Conservation (phyloP, 2,888 invertebrate genomes). For the Noctuana brunneofusca region DNA sequence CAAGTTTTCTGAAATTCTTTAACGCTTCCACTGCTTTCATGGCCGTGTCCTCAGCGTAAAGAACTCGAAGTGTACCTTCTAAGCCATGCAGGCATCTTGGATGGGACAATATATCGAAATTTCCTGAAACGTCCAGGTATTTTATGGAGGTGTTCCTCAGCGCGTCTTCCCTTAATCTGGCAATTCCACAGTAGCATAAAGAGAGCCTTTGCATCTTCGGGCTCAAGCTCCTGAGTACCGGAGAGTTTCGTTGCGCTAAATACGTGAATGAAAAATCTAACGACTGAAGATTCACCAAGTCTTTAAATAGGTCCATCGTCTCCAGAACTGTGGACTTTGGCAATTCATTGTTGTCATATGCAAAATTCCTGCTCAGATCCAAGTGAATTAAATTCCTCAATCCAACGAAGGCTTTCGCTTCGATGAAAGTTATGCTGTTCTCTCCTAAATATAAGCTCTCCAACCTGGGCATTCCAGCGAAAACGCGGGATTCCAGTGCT, state of each 20-base stretch:
- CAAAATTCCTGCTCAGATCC: conserved; percentile 77
- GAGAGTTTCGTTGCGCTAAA: conserved; percentile 46
- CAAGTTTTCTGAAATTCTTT: conserved; percentile 61
- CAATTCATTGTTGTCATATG: conserved; percentile 43
- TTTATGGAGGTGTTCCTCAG: conserved; percentile 71
- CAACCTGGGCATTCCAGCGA: conserved; percentile 71
- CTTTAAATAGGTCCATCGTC: conserved; percentile 42
- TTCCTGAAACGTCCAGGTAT: conserved; percentile 82
- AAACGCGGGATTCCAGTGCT: conserved; percentile 63
- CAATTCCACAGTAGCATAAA: conserved; percentile 71
- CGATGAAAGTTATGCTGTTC: conserved; percentile 74
- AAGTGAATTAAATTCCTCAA: conserved; percentile 69
- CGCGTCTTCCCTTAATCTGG: conserved; percentile 53
- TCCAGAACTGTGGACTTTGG: conserved; percentile 45
- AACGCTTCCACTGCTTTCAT: conserved; percentile 65
- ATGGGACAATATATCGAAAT: conserved; percentile 62
- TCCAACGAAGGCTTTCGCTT: conserved; percentile 62
- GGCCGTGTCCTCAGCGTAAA: conserved; percentile 71
- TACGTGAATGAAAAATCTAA: conserved; percentile 63
- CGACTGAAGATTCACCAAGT: conserved; percentile 50
- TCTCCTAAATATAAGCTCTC: conserved; percentile 78
- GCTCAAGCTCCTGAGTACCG: conserved; percentile 47
- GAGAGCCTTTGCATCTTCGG: conserved; percentile 56
- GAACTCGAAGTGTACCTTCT: conserved; percentile 62
- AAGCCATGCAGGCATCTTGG: conserved; percentile 64